These are phyloP conservation scores for Aphodius granarius DNA, from an alignment of 2,888 invertebrate genomes.

Conservation along the genomic window DNA sequence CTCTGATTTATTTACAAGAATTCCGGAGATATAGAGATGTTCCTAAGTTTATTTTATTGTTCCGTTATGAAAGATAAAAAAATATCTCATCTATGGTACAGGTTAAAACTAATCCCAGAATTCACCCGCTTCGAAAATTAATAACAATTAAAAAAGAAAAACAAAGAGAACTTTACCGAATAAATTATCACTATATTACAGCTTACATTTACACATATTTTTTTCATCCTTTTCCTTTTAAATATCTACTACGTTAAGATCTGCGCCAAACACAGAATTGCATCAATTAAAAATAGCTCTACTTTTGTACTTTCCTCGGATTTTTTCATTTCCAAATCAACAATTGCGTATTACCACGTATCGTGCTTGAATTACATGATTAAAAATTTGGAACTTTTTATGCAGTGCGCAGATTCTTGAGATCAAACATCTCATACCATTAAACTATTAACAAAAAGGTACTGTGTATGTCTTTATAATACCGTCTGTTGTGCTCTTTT, in stretches of 20 bases:
- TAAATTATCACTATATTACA: constrained; percentile 9
- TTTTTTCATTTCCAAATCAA: neutral
- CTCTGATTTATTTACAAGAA: neutral
- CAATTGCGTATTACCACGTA: neutral
- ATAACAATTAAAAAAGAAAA: neutral
- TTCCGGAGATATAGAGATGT: neutral
- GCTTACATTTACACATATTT: constrained; percentile 5
- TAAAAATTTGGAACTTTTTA: neutral
- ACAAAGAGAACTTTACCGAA: neutral
- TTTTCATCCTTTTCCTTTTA: neutral
- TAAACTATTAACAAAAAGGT: neutral
- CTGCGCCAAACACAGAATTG: neutral
- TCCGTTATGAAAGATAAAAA: neutral
- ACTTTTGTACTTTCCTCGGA: constrained; percentile 2
- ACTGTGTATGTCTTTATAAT: neutral
- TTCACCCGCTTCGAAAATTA: neutral
- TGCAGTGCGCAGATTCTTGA: constrained; percentile 8
- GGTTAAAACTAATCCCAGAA: neutral
- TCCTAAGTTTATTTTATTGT: neutral
- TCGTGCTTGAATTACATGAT: neutral
- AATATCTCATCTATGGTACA: neutral
- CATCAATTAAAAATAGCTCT: constrained; percentile 1
- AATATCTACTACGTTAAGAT: neutral
- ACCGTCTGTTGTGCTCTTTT: neutral
- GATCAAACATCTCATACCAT: constrained; percentile 3